These are phyloP conservation scores for Anoplopoma fimbria DNA, from an alignment of 2,113 vertebrate species.

Conservation along the genomic window DNA sequence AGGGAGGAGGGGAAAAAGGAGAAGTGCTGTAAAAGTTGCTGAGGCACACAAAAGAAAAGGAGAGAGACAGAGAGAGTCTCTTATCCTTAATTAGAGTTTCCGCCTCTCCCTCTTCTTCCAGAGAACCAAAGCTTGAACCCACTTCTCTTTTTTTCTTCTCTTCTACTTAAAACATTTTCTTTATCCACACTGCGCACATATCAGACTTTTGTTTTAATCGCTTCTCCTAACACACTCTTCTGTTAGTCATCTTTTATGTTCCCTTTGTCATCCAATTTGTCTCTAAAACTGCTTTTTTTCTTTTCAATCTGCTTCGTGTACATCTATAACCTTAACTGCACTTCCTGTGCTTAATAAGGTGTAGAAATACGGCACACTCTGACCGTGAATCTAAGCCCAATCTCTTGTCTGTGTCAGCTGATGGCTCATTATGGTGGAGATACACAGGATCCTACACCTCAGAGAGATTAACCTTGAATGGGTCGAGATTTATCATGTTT, in stretches of 20 bases:
- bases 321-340: background rate
- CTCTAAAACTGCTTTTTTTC: background rate
- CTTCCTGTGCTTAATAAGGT: background rate
- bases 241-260: slow-evolving; percentile 8
- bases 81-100: slow-evolving; percentile 81
- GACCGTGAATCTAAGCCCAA: slow-evolving; percentile 22
- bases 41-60: slow-evolving; percentile 79
- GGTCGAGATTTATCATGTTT: slow-evolving; percentile 24
- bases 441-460: slow-evolving; percentile 49
- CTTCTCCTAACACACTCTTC: slow-evolving; percentile 1
- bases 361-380: slow-evolving; percentile 8
- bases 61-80: slow-evolving; percentile 74
- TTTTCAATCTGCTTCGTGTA: slow-evolving; percentile 3
- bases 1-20: slow-evolving; percentile 26
- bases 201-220: slow-evolving; percentile 4
- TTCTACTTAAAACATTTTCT: slow-evolving; percentile 32
- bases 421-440: slow-evolving; percentile 61
- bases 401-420: slow-evolving; percentile 57
- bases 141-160: background rate
- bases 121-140: slow-evolving; percentile 52
- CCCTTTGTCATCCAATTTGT: slow-evolving; percentile 25
- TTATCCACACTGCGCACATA: slow-evolving; percentile 4
- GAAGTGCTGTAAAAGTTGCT: slow-evolving; percentile 80
- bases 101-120: slow-evolving; percentile 56
- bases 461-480: slow-evolving; percentile 59